These are phyloP conservation scores for Hyposoter dolosus DNA, from an alignment of 2,888 invertebrate species.

Conservation along the genomic window DNA sequence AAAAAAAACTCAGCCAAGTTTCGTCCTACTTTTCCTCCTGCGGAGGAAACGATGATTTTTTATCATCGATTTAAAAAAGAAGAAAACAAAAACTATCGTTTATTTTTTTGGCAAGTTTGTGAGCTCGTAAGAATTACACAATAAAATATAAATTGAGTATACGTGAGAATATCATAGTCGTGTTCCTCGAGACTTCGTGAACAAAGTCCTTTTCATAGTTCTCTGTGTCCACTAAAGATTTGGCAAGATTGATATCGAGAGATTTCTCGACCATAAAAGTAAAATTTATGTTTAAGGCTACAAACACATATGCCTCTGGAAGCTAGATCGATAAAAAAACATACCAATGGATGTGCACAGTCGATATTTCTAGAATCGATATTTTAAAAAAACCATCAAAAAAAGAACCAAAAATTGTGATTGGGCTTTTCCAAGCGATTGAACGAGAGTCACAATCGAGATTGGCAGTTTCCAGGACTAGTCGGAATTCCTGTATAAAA, in stretches of 20 bases:
- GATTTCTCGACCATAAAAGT: not conserved
- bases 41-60: slow-evolving; percentile 14
- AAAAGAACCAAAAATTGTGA: slow-evolving; percentile 16
- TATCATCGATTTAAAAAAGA: slow-evolving; percentile 18
- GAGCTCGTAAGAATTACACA: slow-evolving; percentile 69
- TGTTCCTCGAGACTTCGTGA: not conserved
- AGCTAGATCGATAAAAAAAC: too few relatives aligned
- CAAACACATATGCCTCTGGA: not conserved
- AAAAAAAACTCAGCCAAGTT: not conserved
- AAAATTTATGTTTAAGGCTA: not conserved
- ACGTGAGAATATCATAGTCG: slow-evolving; percentile 73
- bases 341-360: not conserved
- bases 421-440: slow-evolving; percentile 10
- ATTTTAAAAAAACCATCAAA: not conserved
- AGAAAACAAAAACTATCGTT: slow-evolving; percentile 17
- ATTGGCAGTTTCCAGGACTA: slow-evolving; percentile 65
- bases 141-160: slow-evolving; percentile 74
- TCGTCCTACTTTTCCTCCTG: not conserved
- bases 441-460: slow-evolving; percentile 27
- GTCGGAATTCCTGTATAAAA: not conserved
- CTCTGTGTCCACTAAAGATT: not conserved
- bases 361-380: not conserved
- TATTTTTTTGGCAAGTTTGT: slow-evolving; percentile 73
- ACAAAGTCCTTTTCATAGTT: not conserved
- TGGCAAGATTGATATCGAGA: slow-evolving; percentile 9